These are phyloP conservation scores for Polydrusus cervinus DNA, from an alignment of 2,888 invertebrate species.

Conservation along the genomic window DNA sequence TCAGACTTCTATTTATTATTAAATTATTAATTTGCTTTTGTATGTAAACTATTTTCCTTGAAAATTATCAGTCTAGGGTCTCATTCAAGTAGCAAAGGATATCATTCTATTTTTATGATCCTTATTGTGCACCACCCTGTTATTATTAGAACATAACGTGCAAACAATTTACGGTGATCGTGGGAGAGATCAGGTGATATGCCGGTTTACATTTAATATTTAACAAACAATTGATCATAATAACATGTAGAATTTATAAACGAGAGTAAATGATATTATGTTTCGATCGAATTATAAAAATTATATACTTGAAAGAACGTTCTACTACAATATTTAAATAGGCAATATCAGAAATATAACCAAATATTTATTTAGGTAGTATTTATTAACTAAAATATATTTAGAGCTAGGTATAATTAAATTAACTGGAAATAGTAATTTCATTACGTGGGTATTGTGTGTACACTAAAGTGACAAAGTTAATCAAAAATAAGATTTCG, in stretches of 20 bases:
- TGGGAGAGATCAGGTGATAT: slow-evolving; percentile 24
- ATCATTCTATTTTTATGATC: slow-evolving; percentile 8
- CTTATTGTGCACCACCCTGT: slow-evolving; percentile 18
- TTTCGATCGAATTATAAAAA: slow-evolving; percentile 37
- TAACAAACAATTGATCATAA: slow-evolving; percentile 28
- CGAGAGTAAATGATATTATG: slow-evolving; percentile 13
- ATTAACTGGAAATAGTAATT: too few species aligned
- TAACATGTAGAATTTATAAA: slow-evolving; percentile 14
- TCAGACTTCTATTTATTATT: background rate
- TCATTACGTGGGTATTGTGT: too few species aligned
- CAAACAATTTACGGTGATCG: slow-evolving; percentile 26
- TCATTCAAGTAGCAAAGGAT: slow-evolving; percentile 3
- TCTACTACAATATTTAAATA: slow-evolving; percentile 22
- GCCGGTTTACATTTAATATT: slow-evolving; percentile 25
- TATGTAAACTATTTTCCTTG: slow-evolving; percentile 21
- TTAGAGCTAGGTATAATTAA: too few species aligned
- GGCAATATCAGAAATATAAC: background rate
- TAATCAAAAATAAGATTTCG: too few species aligned
- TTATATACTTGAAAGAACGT: slow-evolving; percentile 10
- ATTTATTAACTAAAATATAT: background rate
- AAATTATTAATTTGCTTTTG: slow-evolving; percentile 2
- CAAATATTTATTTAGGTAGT: background rate
- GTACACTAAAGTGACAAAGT: too few species aligned
- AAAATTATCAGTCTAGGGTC: slow-evolving; percentile 10
- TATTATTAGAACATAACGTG: slow-evolving; percentile 18